Evolutionary conservation across 2,888 invertebrate genomes (phyloP).

Genomic region (Dynastes hyllus): DNA sequence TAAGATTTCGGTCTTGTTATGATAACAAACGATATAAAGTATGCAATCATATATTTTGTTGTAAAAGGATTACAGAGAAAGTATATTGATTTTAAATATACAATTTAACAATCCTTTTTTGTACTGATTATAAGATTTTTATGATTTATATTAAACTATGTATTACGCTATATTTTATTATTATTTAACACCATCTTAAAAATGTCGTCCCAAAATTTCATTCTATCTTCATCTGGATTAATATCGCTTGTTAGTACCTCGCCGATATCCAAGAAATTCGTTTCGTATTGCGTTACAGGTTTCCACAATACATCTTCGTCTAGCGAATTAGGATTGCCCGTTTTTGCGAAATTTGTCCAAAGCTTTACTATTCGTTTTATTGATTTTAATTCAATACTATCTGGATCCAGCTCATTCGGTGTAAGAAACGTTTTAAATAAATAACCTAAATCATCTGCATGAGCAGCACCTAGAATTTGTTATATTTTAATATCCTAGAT

Average conservation of each 20-base stretch:
- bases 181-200: conserved; percentile 10
- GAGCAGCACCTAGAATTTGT: conserved; percentile 57
- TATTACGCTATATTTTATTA: too few species aligned
- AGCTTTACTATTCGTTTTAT: conserved; percentile 58
- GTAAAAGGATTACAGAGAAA: too few species aligned
- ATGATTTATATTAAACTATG: too few species aligned
- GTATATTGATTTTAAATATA: too few species aligned
- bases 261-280: conserved; percentile 57
- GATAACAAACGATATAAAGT: too few species aligned
- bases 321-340: conserved; percentile 59
- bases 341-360: conserved; percentile 63
- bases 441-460: conserved; percentile 61
- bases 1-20: too few species aligned
- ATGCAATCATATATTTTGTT: too few species aligned
- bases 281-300: conserved; percentile 52
- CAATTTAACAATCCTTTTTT: too few species aligned
- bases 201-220: conserved; percentile 59
- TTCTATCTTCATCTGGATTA: conserved; percentile 55
- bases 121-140: too few species aligned
- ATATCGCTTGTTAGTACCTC: conserved; percentile 49
- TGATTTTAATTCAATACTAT: conserved; percentile 57
- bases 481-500: not conserved
- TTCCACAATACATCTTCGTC: conserved; percentile 55
- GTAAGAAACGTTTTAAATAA: conserved; percentile 58
- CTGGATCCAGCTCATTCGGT: conserved; percentile 53